Percentiles rank a stretch among this genome's conserved stretches.
Evolutionary conservation across 1,140 invertebrate genomes (phyloP).

Genomic region (Elysia chlorotica): DNA sequence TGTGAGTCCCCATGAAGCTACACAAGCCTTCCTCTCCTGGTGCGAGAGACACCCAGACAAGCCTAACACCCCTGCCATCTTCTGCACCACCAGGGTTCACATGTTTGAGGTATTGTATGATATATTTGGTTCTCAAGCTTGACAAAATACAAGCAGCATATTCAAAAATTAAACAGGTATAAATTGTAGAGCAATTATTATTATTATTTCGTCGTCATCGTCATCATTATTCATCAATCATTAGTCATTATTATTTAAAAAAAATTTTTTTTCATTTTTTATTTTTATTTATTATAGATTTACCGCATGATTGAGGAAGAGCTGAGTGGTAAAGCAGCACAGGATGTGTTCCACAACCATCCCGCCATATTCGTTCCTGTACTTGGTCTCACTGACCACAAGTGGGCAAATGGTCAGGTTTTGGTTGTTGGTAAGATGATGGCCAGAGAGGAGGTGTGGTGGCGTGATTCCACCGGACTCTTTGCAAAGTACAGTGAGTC

Average conservation of each 20-base stretch:
- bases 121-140: no score
- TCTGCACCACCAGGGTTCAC: constrained; percentile 40
- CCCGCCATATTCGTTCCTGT: constrained; percentile 52
- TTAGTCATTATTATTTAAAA: neutral
- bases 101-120: neutral
- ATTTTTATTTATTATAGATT: constrained; percentile 29
- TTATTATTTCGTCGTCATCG: no score
- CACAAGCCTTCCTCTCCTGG: constrained; percentile 41
- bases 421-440: constrained; percentile 43
- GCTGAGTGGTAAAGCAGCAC: constrained; percentile 37
- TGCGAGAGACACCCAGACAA: constrained; percentile 26
- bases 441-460: constrained; percentile 47
- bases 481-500: constrained; percentile 40
- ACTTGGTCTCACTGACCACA: neutral
- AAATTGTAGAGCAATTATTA: no score
- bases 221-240: no score
- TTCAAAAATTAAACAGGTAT: no score
- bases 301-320: constrained; percentile 43
- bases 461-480: constrained; percentile 47
- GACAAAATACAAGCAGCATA: no score
- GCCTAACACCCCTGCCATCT: constrained; percentile 29
- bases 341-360: constrained; percentile 45
- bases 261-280: neutral
- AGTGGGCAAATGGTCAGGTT: neutral
- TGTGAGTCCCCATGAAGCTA: constrained; percentile 27